Evolutionary conservation across 64 coral and sea anemone species (phyloP).

Genomic region (Porites lutea): DNA sequence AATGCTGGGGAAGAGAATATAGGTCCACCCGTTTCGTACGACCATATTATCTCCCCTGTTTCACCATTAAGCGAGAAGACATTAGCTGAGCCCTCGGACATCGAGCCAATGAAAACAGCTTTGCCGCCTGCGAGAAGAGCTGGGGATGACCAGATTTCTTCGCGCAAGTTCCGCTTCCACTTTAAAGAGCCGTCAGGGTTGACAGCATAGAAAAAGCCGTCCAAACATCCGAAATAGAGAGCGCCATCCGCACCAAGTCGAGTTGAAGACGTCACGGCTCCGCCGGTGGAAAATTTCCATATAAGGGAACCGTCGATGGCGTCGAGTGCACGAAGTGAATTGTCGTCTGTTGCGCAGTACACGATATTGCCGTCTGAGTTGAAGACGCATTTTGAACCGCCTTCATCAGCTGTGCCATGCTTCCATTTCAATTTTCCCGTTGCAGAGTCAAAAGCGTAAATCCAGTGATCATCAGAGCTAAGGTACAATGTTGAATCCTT

Average conservation of each 20-base stretch:
- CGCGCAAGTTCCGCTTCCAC: constrained; percentile 74
- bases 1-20: constrained; percentile 86
- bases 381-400: constrained; percentile 87
- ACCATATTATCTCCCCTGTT: constrained; percentile 83
- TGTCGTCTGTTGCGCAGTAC: constrained; percentile 97
- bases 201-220: constrained; percentile 84
- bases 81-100: constrained; percentile 76
- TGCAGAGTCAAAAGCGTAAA: constrained; percentile 89
- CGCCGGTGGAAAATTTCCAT: constrained; percentile 86
- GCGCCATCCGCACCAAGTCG: constrained; percentile 79
- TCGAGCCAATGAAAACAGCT: constrained; percentile 82
- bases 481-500: constrained; percentile 79
- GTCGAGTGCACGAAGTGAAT: constrained; percentile 83
- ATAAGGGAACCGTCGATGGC: constrained; percentile 80
- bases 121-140: constrained; percentile 78
- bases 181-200: constrained; percentile 85
- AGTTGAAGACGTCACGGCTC: constrained; percentile 87
- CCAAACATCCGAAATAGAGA: constrained; percentile 89
- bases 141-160: constrained; percentile 91
- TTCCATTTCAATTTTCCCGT: constrained; percentile 90
- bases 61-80: constrained; percentile 84
- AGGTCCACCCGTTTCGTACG: constrained; percentile 51
- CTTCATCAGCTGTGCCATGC: constrained; percentile 92
- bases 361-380: constrained; percentile 78
- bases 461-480: constrained; percentile 91